A percentile compares a stretch with the other conserved stretches of the same genome.
Evolutionary conservation across 2,888 invertebrate species (phyloP).

Genomic region (Phytoseiulus persimilis): DNA sequence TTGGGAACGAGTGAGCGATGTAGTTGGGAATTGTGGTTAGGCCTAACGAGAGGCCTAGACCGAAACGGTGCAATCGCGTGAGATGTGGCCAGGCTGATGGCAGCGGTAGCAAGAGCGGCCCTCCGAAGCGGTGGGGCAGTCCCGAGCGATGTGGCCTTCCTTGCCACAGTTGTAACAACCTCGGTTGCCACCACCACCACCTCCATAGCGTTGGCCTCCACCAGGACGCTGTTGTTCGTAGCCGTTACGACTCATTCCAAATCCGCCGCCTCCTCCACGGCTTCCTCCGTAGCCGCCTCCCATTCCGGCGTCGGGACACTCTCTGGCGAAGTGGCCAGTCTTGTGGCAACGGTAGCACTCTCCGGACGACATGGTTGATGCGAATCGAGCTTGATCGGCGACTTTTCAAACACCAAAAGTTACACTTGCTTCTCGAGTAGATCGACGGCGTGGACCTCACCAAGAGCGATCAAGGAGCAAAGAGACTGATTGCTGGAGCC

Average conservation of each 20-base stretch:
- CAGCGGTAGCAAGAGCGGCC: conserved; percentile 33
- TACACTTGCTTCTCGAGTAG: neutral
- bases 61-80: conserved; percentile 36
- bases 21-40: neutral
- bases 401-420: neutral
- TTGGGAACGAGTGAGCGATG: neutral
- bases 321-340: conserved; percentile 38
- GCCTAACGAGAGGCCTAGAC: conserved; percentile 25
- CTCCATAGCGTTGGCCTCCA: conserved; percentile 32
- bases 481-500: neutral
- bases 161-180: conserved; percentile 36
- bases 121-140: conserved; percentile 38
- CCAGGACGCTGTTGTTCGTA: conserved; percentile 12
- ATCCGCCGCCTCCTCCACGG: conserved; percentile 15
- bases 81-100: conserved; percentile 37
- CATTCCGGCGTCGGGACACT: conserved; percentile 31
- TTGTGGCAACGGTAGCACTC: conserved; percentile 37
- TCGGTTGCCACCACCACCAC: conserved; percentile 29
- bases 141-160: conserved; percentile 36
- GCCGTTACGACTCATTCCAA: conserved; percentile 16
- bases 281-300: conserved; percentile 10
- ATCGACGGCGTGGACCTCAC: neutral
- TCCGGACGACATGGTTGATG: conserved; percentile 26
- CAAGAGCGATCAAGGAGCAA: conserved; percentile 5
- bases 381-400: neutral